Evolutionary conservation across 2,888 invertebrate species (phyloP).

Genomic region (Tenodera sinensis): DNA sequence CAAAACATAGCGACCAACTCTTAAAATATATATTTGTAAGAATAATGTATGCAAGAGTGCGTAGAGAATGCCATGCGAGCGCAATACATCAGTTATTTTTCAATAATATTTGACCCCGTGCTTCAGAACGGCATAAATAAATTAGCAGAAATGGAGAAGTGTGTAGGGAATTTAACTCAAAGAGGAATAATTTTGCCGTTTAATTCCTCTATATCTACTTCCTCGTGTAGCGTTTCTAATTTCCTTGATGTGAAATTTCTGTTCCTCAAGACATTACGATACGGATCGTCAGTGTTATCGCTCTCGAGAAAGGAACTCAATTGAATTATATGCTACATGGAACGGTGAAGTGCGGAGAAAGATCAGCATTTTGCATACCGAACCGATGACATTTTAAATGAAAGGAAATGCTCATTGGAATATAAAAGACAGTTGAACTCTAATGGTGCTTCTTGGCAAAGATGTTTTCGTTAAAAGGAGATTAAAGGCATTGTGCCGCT

Average conservation of each 20-base stretch:
- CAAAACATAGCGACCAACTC: no score
- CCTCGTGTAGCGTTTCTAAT: background rate
- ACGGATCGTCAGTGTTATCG: background rate
- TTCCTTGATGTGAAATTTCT: background rate
- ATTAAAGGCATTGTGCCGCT: no score
- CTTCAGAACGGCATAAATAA: no score
- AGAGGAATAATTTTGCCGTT: background rate
- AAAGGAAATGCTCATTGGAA: background rate
- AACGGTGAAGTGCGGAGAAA: background rate
- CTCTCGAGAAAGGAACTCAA: background rate
- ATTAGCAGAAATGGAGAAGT: background rate
- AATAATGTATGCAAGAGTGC: no score
- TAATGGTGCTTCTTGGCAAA: no score
- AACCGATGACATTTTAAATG: background rate
- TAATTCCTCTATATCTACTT: background rate
- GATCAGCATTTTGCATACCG: background rate
- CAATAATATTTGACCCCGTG: no score
- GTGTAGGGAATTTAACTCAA: background rate
- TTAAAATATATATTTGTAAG: no score
- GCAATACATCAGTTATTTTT: no score
- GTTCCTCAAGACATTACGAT: background rate
- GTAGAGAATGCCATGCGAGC: no score
- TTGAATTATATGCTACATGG: background rate
- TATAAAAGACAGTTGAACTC: background rate
- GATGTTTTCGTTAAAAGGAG: no score